Evolutionary conservation across 2,888 invertebrate genomes (phyloP), one percentile per base, ranked within the genome.

Genomic region (Phragmatobia fuliginosa): DNA sequence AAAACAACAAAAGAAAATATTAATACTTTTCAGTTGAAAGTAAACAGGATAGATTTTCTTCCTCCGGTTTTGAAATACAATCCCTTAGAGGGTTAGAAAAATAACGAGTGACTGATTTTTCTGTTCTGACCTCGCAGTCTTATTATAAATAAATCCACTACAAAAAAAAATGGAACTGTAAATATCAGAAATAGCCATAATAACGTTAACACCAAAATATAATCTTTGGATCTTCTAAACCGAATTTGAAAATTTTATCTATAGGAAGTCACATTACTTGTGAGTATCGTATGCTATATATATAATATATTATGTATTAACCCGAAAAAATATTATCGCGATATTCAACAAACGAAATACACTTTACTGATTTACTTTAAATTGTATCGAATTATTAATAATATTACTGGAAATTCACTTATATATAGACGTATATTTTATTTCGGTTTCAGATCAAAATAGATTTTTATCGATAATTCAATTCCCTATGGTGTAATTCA

Each of bases 401-500:
- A n/a, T n/a, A n/a, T n/a, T n/a, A n/a, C n/a, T n/a, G n/a, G n/a
- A n/a, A n/a, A n/a, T n/a, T n/a, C n/a, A n/a, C 10, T 3, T 33
- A 41, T 6, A 32, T 18, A 25, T 11, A 25, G 8, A 64, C 18
- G 14, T 14, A 7, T 3, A 31, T 21, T 11, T n/a, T 49, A 11
- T 52, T 58, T 56, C 11, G 33, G 6, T 58, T 28, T 59, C 11
- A 21, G 28, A 36, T 59, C 32, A 28, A 64, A 36, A 61, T 32
- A 33, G 45, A 56, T 64, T 61, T 38, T 41, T 68, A 58, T 56
- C 45, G 16, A 33, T 45, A 28, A 36, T 76, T 63, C 74, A 77
- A 77, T 79, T 74, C 73, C 79, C 73, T 32, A 62, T 67, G 66
- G 80, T 73, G 66, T 66, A 75, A 73, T 81, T 74, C 58, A 67